Evolutionary conservation across 2,888 invertebrate species (phyloP).

Genomic region (Masnerella sp.): DNA sequence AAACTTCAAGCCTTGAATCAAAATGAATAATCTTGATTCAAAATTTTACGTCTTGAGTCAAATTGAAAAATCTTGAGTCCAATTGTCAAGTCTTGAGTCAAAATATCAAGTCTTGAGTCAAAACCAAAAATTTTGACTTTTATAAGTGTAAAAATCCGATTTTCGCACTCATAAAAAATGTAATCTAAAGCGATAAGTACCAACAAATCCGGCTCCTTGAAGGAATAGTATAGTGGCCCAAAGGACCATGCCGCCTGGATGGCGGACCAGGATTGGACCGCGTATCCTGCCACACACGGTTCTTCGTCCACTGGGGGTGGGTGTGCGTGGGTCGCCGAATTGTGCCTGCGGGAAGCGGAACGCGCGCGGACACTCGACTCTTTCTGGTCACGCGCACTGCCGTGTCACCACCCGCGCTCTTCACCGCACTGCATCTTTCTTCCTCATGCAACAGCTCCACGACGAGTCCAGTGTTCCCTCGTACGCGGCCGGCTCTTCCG

Average conservation of each 20-base stretch:
- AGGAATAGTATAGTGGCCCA: conserved; percentile 81
- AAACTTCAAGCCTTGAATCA: too few species aligned
- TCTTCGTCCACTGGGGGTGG: conserved; percentile 59
- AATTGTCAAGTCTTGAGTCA: too few species aligned
- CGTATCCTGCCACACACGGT: conserved; percentile 71
- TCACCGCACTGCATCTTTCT: conserved; percentile 59
- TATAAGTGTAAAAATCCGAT: too few species aligned
- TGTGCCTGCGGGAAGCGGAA: conserved; percentile 26
- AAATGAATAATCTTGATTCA: too few species aligned
- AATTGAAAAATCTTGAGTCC: too few species aligned
- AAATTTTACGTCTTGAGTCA: too few species aligned
- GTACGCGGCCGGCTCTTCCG: conserved; percentile 46
- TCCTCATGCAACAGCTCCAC: conserved; percentile 51
- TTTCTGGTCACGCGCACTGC: conserved; percentile 62
- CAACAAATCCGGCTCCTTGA: conserved; percentile 81
- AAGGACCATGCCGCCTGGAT: conserved; percentile 81
- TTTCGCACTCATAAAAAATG: too few species aligned
- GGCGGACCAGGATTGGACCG: conserved; percentile 78
- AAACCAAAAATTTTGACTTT: too few species aligned
- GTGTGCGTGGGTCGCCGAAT: conserved; percentile 43
- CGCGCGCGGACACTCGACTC: conserved; percentile 37
- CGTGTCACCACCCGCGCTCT: conserved; percentile 57
- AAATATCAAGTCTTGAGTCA: too few species aligned
- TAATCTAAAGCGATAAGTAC: too few species aligned
- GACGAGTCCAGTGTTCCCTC: conserved; percentile 44